A percentile compares a stretch with the other conserved stretches of the same genome.
These are phyloP conservation scores for Porites australiensis DNA, from an alignment of 64 coral and sea anemone species.

Conservation along the genomic window DNA sequence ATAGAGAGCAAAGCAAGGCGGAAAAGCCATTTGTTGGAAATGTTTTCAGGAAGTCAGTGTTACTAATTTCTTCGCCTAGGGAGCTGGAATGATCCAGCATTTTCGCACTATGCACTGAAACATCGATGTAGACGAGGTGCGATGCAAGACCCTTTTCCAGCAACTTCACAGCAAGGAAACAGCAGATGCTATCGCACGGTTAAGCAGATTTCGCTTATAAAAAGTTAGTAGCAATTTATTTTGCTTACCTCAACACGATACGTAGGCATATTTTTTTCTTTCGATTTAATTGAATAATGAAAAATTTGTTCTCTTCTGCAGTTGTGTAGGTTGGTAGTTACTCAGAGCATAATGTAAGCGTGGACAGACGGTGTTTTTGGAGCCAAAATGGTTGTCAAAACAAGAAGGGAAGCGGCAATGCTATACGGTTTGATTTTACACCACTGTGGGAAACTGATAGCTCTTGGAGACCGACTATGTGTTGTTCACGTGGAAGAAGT, in stretches of 20 bases:
- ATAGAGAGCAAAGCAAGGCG: background rate
- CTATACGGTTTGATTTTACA: background rate
- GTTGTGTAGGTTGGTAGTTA: background rate
- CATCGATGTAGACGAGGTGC: background rate
- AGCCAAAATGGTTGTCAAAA: background rate
- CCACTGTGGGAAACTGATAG: background rate
- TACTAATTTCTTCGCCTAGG: background rate
- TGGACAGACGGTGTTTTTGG: too few species aligned
- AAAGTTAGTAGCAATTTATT: background rate
- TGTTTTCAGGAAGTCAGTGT: background rate
- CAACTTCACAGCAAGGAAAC: background rate
- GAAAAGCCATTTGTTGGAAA: background rate
- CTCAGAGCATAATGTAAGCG: too few species aligned
- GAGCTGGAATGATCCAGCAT: background rate
- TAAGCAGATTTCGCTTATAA: background rate
- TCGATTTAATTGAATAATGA: background rate
- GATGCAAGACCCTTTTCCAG: background rate
- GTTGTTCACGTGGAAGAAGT: background rate
- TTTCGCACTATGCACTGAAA: background rate
- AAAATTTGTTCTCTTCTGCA: background rate
- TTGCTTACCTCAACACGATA: background rate
- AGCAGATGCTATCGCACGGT: background rate
- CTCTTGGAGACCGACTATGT: background rate
- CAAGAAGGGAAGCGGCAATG: background rate
- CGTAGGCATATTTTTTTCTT: background rate